A percentile compares a stretch with the other conserved stretches of the same genome.
These are phyloP conservation scores for Muschampia plurimacula DNA, from an alignment of 2,888 invertebrate species.

Conservation along the genomic window DNA sequence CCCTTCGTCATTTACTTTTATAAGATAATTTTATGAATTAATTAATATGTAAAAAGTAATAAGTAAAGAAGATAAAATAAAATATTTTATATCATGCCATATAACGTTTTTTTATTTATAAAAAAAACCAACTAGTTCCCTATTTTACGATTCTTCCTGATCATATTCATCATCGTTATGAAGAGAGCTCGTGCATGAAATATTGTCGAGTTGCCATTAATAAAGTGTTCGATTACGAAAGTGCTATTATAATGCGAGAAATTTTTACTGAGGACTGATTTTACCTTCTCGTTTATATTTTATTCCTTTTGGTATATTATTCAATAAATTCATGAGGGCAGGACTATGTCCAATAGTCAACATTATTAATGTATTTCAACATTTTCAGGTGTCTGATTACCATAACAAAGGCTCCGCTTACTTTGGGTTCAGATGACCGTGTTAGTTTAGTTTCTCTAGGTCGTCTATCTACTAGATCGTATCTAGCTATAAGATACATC, in stretches of 20 bases:
- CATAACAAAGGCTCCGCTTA: too few species aligned
- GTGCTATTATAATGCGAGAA: conserved; percentile 18
- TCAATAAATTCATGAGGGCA: too few species aligned
- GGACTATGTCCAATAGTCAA: too few species aligned
- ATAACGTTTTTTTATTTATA: conserved; percentile 14
- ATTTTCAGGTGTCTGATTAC: too few species aligned
- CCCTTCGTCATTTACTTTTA: conserved; percentile 26
- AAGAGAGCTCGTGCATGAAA: conserved; percentile 64
- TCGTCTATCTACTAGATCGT: too few species aligned
- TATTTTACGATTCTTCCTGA: conserved; percentile 52
- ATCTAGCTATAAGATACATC: too few species aligned
- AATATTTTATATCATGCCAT: conserved; percentile 34
- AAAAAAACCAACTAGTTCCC: conserved; percentile 18
- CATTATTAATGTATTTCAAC: too few species aligned
- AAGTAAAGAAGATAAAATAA: conserved; percentile 26
- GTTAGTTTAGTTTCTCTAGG: too few species aligned
- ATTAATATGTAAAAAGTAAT: not conserved
- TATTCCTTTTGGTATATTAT: not conserved
- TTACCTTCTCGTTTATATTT: not conserved
- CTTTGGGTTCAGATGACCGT: too few species aligned
- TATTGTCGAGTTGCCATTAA: conserved; percentile 45
- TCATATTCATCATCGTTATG: conserved; percentile 66
- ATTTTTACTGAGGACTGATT: conserved; percentile 21
- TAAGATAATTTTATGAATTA: conserved; percentile 28
- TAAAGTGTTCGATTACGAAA: conserved; percentile 30